A percentile compares a stretch with the other conserved stretches of the same genome.
Conservation (phyloP, 2,797 vertebrate genomes). For the Telmatherina bonti region DNA sequence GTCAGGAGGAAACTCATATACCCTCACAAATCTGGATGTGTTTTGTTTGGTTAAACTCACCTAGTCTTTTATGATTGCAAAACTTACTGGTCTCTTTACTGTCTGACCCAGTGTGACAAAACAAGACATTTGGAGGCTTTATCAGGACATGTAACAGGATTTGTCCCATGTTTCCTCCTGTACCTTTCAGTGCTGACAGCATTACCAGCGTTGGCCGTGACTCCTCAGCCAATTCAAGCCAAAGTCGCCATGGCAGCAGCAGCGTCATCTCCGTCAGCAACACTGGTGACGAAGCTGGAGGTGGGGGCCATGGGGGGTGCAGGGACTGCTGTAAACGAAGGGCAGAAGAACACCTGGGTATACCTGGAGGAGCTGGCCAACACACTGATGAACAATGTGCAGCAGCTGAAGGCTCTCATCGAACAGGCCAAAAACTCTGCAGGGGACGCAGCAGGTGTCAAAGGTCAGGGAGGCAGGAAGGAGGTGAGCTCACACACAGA, state of each 20-base stretch:
- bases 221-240: constrained; percentile 77
- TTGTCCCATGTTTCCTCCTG: background rate
- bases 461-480: constrained; percentile 77
- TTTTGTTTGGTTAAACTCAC: no score
- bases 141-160: no score
- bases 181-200: constrained; percentile 85
- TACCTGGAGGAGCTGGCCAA: constrained; percentile 95
- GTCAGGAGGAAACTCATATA: constrained; percentile 3
- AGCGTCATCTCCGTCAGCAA: constrained; percentile 36
- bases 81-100: background rate
- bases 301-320: constrained; percentile 49
- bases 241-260: constrained; percentile 50
- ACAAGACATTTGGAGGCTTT: no score
- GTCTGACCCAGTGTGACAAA: constrained; percentile 2
- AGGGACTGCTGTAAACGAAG: constrained; percentile 77
- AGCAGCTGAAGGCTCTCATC: constrained; percentile 93
- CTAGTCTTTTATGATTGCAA: no score
- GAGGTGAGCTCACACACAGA: constrained; percentile 83
- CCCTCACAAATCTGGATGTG: no score
- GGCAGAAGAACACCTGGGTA: constrained; percentile 89
- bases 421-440: constrained; percentile 90
- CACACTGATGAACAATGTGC: constrained; percentile 89
- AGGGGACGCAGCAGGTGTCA: constrained; percentile 66
- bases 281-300: constrained; percentile 65
- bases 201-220: constrained; percentile 89